Conservation (phyloP, 2,113 vertebrate species). For the Camelus bactrianus region DNA sequence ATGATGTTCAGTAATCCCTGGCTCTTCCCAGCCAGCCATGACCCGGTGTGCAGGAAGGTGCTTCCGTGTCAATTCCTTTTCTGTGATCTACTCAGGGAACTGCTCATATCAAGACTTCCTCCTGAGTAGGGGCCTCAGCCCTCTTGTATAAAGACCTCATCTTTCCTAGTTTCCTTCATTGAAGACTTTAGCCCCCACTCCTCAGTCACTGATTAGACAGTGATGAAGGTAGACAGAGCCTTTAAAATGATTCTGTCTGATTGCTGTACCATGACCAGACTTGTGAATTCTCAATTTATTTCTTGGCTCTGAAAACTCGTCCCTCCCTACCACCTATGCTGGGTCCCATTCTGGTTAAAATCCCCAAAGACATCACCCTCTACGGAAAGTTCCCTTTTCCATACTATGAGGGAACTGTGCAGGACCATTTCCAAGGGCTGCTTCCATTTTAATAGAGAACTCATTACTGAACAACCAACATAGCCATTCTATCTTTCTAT, state of each 20-base stretch:
- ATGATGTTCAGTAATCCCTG: not conserved
- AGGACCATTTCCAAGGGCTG: not conserved
- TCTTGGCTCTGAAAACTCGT: conserved; percentile 48
- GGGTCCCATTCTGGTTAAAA: not conserved
- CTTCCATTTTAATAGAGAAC: not conserved
- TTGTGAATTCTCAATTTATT: not conserved
- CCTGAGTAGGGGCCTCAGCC: not conserved
- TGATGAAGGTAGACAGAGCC: not conserved
- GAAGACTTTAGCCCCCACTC: not conserved
- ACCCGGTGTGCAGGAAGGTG: not conserved
- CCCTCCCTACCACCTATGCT: not conserved
- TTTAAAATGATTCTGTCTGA: conserved; percentile 3
- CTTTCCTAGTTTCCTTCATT: not conserved
- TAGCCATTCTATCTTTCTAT: not conserved
- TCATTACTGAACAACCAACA: not conserved
- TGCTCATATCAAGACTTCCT: not conserved
- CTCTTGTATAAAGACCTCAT: not conserved
- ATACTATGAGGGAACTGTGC: not conserved
- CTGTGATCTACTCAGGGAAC: not conserved
- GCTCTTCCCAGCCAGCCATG: not conserved
- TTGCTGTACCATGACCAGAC: not conserved
- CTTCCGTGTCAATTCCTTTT: not conserved
- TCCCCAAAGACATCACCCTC: not conserved
- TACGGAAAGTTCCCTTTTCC: conserved; percentile 35
- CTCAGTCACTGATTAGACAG: not conserved